Conservation (phyloP, 1,140 invertebrate genomes). For the Ostrea edulis region DNA sequence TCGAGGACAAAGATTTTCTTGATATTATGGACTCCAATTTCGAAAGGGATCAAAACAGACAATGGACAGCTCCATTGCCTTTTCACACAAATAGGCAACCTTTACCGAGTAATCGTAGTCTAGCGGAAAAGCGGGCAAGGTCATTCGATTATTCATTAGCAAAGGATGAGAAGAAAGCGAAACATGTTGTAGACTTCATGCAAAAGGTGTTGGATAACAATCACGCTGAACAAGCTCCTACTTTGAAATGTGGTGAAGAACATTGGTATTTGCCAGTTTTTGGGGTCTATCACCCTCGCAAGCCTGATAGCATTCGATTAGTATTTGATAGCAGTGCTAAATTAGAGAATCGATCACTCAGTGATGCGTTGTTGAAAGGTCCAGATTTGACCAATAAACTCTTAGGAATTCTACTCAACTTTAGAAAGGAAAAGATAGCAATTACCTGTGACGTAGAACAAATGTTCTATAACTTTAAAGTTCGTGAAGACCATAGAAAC, state of each 20-base stretch:
- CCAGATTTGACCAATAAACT: conserved; percentile 74
- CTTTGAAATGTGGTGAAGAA: background rate
- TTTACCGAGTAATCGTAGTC: background rate
- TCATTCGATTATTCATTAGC: conserved; percentile 14
- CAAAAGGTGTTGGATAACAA: background rate
- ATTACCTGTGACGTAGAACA: conserved; percentile 50
- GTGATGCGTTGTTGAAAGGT: conserved; percentile 57
- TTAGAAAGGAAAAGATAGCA: conserved; percentile 48
- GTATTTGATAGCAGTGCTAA: conserved; percentile 50
- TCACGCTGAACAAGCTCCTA: background rate
- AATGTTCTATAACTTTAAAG: too few species aligned
- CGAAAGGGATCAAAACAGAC: background rate
- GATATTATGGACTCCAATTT: conserved; percentile 41
- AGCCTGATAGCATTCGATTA: too few species aligned
- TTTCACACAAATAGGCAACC: background rate
- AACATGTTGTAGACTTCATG: conserved; percentile 45
- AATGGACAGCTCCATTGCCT: conserved; percentile 47
- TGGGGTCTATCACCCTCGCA: too few species aligned
- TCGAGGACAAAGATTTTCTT: conserved; percentile 44
- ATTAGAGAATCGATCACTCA: conserved; percentile 58
- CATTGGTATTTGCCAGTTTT: too few species aligned
- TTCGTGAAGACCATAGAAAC: too few species aligned
- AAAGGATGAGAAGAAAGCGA: background rate
- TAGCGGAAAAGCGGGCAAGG: conserved; percentile 35
- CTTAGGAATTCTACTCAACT: conserved; percentile 55